These are phyloP conservation scores for Oceanites oceanicus DNA, from an alignment of 2,113 vertebrate genomes.

Conservation along the genomic window DNA sequence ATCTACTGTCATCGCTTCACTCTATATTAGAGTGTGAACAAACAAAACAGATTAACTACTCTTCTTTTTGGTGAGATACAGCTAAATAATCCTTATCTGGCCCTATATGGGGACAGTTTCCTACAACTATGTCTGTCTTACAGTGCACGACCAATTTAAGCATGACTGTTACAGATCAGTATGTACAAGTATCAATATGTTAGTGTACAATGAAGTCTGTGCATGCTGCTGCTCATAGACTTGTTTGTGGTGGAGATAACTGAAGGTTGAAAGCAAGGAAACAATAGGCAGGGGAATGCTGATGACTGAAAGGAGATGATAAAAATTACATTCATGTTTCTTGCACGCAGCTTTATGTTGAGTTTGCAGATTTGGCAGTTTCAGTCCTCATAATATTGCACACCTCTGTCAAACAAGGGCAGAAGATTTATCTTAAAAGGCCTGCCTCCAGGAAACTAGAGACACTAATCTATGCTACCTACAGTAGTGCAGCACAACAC, in stretches of 20 bases:
- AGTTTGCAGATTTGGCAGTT: constrained; percentile 1
- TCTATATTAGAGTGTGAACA: neutral
- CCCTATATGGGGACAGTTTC: neutral
- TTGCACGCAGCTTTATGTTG: neutral
- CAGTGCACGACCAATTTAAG: neutral
- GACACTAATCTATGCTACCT: neutral
- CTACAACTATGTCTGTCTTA: neutral
- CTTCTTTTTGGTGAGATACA: neutral
- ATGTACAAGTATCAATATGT: neutral
- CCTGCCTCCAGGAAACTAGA: neutral
- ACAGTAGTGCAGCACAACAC: neutral
- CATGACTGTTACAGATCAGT: neutral
- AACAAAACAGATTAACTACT: neutral
- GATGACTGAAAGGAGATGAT: constrained; percentile 7
- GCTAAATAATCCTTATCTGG: neutral
- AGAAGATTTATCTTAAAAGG: neutral
- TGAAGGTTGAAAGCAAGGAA: neutral
- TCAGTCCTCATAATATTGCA: neutral
- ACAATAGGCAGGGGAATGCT: constrained; percentile 14
- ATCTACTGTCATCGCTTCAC: neutral
- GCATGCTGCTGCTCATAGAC: neutral
- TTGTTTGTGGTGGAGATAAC: neutral
- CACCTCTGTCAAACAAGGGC: neutral
- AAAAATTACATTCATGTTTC: neutral
- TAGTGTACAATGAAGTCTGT: neutral